Conservation (phyloP, 2,888 invertebrate genomes). For the Cerceris ruficornis region DNA sequence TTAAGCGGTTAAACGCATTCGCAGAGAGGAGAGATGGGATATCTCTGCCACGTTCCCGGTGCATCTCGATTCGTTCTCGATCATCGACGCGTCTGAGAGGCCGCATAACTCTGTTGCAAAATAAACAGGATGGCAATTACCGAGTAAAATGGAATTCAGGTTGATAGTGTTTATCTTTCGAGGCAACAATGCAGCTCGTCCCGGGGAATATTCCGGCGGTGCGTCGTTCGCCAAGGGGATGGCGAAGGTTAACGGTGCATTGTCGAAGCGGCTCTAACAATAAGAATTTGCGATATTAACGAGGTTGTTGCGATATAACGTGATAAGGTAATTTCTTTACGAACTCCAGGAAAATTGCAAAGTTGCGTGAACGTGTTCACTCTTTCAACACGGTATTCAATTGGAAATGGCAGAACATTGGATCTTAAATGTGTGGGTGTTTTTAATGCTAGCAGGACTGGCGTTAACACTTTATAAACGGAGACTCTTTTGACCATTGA, state of each 20-base stretch:
- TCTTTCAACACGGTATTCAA: no score
- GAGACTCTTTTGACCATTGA: no score
- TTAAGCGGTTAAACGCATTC: no score
- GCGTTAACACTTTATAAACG: no score
- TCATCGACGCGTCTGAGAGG: conserved; percentile 26
- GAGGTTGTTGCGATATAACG: no score
- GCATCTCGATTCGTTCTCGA: conserved; percentile 19
- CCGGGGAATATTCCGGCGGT: conserved; percentile 36
- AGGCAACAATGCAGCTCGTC: conserved; percentile 58
- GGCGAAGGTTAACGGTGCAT: conserved; percentile 22
- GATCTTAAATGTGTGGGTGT: no score
- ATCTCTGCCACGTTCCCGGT: background rate
- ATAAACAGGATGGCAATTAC: conserved; percentile 58
- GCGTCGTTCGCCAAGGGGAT: conserved; percentile 5
- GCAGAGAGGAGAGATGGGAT: no score
- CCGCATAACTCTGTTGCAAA: conserved; percentile 32
- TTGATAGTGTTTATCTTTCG: conserved; percentile 59
- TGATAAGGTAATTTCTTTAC: no score
- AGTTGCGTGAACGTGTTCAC: no score
- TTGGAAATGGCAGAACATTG: no score
- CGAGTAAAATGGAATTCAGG: conserved; percentile 64
- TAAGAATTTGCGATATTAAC: conserved; percentile 15
- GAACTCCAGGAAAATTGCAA: no score
- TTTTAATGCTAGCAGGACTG: no score
- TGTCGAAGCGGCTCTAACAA: background rate